Evolutionary conservation across 2,113 vertebrate species (phyloP), one percentile per base, ranked within the genome.

Genomic region (Alces alces): DNA sequence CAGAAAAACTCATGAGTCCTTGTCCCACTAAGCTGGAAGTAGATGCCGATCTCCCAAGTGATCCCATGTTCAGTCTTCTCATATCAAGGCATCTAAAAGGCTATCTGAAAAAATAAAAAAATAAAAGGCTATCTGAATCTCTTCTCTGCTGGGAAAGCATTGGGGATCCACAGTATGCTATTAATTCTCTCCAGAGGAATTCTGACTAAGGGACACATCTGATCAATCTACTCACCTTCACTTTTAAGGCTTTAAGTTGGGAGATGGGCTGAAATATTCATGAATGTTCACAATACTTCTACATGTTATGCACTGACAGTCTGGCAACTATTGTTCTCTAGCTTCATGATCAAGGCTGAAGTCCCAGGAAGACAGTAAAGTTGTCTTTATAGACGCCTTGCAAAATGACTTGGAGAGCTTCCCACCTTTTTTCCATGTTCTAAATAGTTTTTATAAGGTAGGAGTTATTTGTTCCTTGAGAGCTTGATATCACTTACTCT

Each of bases 401-500:
- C 28, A 57, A 70, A 92, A 93, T 96, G 73, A 89, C 17, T 79
- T 92, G 87, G 84, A 96, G 50, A 79, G 28, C 7, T 83, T 89
- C 60, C 55, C 45, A 54, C 27, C 14, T 57, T 27, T 89, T 88
- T 33, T 17, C 17, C 95, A 12, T 25, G 17, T 80, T 85, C 50
- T 91, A 93, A 91, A 70, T 47, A 96, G 28, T 36, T 96, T 97
- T 96, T 96, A 92, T 86, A 93, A 95, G 43, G 86, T 50, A 96
- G 58, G 17, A 86, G 23, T 33, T 78, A 86, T 83, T 82, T 95
- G 21, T 86, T 93, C 82, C 73, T 86, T 78, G 57, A 89, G 61
- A 79, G 19, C 6, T 92, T 79, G 11, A 8, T 93, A 87, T 58
- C 73, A 50, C 30, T 93, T 94, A 64, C 16, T 87, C 33, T 76